Evolutionary conservation across 2,113 vertebrate species (phyloP), one percentile per base, ranked within the genome.

Genomic region (Thunnus thynnus): DNA sequence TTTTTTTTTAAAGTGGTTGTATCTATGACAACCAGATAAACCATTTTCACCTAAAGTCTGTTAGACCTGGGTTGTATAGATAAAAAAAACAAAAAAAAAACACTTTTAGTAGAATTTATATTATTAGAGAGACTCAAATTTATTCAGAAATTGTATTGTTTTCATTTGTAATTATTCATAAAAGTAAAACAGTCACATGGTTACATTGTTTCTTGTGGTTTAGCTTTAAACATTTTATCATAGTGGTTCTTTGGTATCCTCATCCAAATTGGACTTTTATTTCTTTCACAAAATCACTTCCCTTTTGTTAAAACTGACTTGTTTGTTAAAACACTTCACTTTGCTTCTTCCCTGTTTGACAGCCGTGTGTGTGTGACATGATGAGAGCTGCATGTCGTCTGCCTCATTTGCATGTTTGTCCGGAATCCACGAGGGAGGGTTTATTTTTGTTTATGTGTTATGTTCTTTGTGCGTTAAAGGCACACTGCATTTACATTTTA

Each of bases 11-110:
- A 7, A 32, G 22, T 18, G 32, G 25, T 36, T 52, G 22, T 74
- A 54, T 77, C 67, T 54, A 9, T 73, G 55, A 83, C 76, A 65
- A 48, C 68, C 61, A 72, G 47, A 81, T 81, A 30, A 80, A 50
- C 41, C 41, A 17, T 76, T 60, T 80, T 72, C 13, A 50, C 9
- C 4, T 66, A 13, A 11, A 4, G 44, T 51, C 20, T 16, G 6
- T 16, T 56, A 32, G 55, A 47, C 14, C 46, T 8, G 14, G 27
- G 17, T 20, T 22, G 14, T 56, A 9, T 1, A 20, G 62, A 73
- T 80, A 58, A 36, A 9, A 9, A 2, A 36, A 36, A 36, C 1
- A 80, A 58, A 22, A 22, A 22, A 12, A n/a, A 20, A 9, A 63
- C 56, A 67, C 13, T 20, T 54, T 69, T 0, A 51, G 63, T 2